A percentile compares a stretch with the other conserved stretches of the same genome.
Evolutionary conservation across 2,797 vertebrate genomes (phyloP).

Genomic region (Rhinoraja longicauda): DNA sequence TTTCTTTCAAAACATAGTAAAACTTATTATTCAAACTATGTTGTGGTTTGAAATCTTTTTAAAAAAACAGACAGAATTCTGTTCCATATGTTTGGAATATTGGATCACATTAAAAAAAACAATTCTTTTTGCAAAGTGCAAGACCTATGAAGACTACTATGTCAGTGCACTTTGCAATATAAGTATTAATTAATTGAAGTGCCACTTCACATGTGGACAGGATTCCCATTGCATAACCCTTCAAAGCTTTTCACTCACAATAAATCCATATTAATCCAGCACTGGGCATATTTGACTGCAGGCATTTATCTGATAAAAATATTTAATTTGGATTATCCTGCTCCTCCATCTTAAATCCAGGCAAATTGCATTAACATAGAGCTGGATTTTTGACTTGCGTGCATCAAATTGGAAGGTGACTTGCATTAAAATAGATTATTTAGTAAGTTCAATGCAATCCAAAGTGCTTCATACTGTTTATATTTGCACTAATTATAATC

Average conservation of each 20-base stretch:
- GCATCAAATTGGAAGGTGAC: neutral
- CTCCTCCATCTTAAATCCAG: neutral
- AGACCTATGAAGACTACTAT: neutral
- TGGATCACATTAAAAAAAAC: neutral
- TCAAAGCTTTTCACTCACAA: neutral
- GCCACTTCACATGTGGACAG: neutral
- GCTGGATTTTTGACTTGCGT: neutral
- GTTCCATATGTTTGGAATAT: neutral
- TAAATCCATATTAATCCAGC: neutral
- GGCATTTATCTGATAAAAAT: neutral
- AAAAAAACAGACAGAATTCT: neutral
- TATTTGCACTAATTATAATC: neutral
- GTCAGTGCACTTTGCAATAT: neutral
- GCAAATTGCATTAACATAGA: neutral
- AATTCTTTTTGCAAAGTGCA: neutral
- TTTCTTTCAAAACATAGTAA: conserved; percentile 14
- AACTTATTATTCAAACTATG: conserved; percentile 7
- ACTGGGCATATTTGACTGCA: neutral
- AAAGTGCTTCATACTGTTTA: neutral
- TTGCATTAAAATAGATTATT: neutral
- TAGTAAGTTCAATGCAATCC: neutral
- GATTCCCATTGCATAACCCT: neutral
- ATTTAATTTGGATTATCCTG: neutral
- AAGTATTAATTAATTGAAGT: conserved; percentile 1
- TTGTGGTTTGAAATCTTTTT: conserved; percentile 4